phyloP scores from a whole-genome alignment of 2,888 invertebrate species.

The Meghimatium bilineatum region DNA sequence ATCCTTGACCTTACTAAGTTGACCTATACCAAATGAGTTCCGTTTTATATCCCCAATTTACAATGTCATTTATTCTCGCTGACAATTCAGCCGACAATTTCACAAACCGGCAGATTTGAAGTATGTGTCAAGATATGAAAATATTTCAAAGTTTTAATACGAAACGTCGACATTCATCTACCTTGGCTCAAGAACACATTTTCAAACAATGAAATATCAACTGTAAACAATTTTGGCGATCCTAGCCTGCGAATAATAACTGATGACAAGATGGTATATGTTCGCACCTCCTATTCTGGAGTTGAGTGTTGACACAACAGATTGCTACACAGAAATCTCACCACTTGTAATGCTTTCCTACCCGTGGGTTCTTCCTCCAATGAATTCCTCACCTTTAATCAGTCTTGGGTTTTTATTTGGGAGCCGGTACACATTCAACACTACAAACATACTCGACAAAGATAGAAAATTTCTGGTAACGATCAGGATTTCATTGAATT shows the following conservation, averaged over 20 bases:
- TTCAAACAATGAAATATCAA: background rate
- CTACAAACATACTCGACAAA: background rate
- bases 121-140: background rate
- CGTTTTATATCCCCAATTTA: background rate
- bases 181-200: background rate
- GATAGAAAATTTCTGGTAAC: background rate
- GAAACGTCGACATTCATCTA: background rate
- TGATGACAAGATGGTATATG: background rate
- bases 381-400: background rate
- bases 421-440: conserved; percentile 4
- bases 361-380: background rate
- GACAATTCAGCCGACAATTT: background rate
- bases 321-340: background rate
- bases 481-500: background rate
- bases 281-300: background rate
- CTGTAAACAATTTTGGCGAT: background rate
- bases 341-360: conserved; percentile 1
- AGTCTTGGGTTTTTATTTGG: background rate
- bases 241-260: background rate
- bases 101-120: background rate
- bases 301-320: conserved; percentile 11
- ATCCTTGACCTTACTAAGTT: background rate
- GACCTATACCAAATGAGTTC: background rate
- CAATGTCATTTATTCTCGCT: background rate
- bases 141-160: background rate